These are phyloP conservation scores for Daktulosphaira vitifoliae DNA, from an alignment of 1,140 invertebrate genomes.

Conservation along the genomic window DNA sequence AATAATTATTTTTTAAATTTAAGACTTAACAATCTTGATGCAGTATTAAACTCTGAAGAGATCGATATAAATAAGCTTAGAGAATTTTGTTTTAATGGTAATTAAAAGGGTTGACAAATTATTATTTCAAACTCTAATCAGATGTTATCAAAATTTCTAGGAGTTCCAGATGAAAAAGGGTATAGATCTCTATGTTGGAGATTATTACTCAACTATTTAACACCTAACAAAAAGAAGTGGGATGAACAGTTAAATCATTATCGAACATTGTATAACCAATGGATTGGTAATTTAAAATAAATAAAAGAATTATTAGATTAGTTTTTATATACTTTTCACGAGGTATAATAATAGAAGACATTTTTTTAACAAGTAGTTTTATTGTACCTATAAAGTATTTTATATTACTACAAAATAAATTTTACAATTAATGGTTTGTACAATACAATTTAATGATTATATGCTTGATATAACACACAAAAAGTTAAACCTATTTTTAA, in stretches of 20 bases:
- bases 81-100: constrained; percentile 68
- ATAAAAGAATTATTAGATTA: background rate
- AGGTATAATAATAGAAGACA: too few species aligned
- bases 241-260: constrained; percentile 56
- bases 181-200: constrained; percentile 71
- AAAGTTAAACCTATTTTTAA: too few species aligned
- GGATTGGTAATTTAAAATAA: constrained; percentile 56
- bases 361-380: too few species aligned
- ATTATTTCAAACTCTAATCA: constrained; percentile 14
- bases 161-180: constrained; percentile 72
- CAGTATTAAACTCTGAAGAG: constrained; percentile 55
- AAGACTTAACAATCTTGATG: constrained; percentile 67
- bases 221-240: constrained; percentile 56
- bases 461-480: too few species aligned
- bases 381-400: too few species aligned
- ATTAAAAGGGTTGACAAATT: too few species aligned
- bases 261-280: constrained; percentile 68
- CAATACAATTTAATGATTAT: too few species aligned
- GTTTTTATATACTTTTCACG: too few species aligned
- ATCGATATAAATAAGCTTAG: constrained; percentile 57
- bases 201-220: constrained; percentile 72
- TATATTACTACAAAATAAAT: too few species aligned
- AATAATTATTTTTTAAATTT: constrained; percentile 38
- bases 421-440: too few species aligned
- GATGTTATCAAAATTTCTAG: constrained; percentile 49